Evolutionary conservation across 2,113 vertebrate species (phyloP), one percentile per base, ranked within the genome.

Genomic region (Pelmatolapia mariae): DNA sequence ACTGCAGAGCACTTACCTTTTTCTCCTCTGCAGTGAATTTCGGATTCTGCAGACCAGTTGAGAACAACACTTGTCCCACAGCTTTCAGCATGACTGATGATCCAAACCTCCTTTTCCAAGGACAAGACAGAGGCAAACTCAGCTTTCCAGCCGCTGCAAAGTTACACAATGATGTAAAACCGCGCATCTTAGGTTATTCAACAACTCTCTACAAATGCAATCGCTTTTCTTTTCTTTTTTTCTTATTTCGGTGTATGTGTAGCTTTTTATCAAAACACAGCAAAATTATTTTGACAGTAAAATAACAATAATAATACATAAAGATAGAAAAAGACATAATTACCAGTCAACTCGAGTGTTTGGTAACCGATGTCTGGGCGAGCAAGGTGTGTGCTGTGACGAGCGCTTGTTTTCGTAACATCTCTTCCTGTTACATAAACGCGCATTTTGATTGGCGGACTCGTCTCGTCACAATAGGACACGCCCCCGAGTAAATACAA

Each of bases 11-110:
- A 80, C 79, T 82, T 87, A 97, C 97, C 96, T 95, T 90, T 52
- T 84, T 93, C 59, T 96, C 90, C 10, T 85, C 84, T 11, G 33
- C 63, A 33, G 94, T 95, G 89, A 93, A 97, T 73, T 94, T 95
- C 0, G 97, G 97, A 73, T 84, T 83, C 84, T 97, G 91, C 18
- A 96, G 81, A 36, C 95, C 95, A 16, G 84, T 76, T 1, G 96
- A 97, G 88, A 97, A 96, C 6, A 97, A 82, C 8, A 61, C 91
- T 92, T 96, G 95, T 33, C 94, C 93, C 15, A 96, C 38, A n/a
- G 96, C 81, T 90, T 96, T 97, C 45, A 97, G 36, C 97, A 97
- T 97, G 87, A 56, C 83, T 86, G 86, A 43, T 10, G 10, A 24
- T 13, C 38, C 38, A 40, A 10, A n/a, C 10, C 19, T 33, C 4